Conservation (phyloP, 2,888 invertebrate genomes). For the Exephanes ischioxanthus region DNA sequence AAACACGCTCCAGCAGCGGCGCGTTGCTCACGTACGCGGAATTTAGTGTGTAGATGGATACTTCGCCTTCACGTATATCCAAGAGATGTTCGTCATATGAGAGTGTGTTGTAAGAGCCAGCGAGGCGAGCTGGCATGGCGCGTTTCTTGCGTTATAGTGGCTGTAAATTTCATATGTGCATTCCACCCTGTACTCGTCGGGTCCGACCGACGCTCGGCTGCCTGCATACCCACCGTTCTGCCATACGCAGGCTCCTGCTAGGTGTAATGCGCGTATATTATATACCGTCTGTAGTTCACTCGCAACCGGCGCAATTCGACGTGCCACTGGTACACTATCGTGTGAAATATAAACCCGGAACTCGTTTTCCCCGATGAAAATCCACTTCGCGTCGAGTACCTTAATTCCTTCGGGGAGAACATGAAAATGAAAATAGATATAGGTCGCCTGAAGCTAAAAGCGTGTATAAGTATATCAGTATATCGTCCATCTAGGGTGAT, state of each 20-base stretch:
- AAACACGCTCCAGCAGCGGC: constrained; percentile 5
- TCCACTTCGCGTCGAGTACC: background rate
- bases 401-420: background rate
- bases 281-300: constrained; percentile 27
- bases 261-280: constrained; percentile 38
- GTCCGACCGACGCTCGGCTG: constrained; percentile 57
- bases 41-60: constrained; percentile 20
- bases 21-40: constrained; percentile 9
- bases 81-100: constrained; percentile 1
- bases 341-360: background rate
- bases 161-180: constrained; percentile 81
- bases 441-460: background rate
- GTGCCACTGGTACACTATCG: background rate
- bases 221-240: constrained; percentile 24
- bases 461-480: no score
- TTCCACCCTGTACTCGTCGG: constrained; percentile 68
- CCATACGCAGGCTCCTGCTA: constrained; percentile 22
- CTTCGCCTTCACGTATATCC: background rate
- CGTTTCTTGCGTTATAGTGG: constrained; percentile 77
- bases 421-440: background rate
- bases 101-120: constrained; percentile 55
- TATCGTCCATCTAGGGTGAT: no score
- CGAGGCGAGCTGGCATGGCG: constrained; percentile 65
- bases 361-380: constrained; percentile 10
- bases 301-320: constrained; percentile 28